phyloP scores from a whole-genome alignment of 2,888 invertebrate species.

The Napeogenes inachia region DNA sequence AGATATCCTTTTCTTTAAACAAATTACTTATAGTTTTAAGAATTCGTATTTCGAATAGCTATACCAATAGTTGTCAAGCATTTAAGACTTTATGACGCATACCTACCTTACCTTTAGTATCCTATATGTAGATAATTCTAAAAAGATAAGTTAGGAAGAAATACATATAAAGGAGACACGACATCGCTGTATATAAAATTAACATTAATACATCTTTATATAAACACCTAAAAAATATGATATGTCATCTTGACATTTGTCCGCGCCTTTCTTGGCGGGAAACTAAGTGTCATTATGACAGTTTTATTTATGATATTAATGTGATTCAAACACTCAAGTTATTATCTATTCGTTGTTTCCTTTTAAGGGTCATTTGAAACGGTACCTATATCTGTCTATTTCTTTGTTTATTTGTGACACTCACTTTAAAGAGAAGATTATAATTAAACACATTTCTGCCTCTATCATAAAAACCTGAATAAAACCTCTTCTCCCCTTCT shows the following conservation, averaged over 20 bases:
- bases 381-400: not conserved
- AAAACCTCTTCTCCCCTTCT: too few species aligned
- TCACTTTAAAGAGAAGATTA: not conserved
- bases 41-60: too few species aligned
- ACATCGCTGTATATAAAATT: not conserved
- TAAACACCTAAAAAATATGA: constrained; percentile 22
- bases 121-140: not conserved
- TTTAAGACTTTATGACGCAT: too few species aligned
- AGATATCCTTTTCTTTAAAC: too few species aligned
- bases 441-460: too few species aligned
- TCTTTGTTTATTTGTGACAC: not conserved
- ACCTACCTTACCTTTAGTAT: too few species aligned
- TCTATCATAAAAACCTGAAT: too few species aligned
- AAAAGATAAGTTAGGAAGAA: not conserved
- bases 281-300: constrained; percentile 12
- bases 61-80: too few species aligned
- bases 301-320: constrained; percentile 10
- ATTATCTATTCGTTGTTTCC: constrained; percentile 3
- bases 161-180: not conserved
- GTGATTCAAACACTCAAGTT: constrained; percentile 2
- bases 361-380: not conserved
- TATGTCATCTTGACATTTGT: constrained; percentile 32
- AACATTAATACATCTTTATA: constrained; percentile 7
- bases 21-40: too few species aligned
- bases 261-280: constrained; percentile 25